Conservation (phyloP, 2,113 vertebrate genomes). For the Zapornia atra region DNA sequence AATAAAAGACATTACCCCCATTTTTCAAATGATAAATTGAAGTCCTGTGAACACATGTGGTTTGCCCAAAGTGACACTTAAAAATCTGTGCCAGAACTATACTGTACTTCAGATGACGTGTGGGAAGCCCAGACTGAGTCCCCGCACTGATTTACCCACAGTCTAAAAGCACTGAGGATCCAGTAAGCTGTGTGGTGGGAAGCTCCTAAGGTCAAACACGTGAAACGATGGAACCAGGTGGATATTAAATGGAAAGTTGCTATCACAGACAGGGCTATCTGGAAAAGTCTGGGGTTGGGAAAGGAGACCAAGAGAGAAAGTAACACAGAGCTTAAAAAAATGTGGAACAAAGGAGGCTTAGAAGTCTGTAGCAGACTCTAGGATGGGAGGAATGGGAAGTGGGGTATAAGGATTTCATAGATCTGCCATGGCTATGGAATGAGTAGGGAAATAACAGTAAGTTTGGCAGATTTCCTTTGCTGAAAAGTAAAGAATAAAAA, state of each 20-base stretch:
- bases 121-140: background rate
- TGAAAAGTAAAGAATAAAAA: background rate
- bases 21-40: background rate
- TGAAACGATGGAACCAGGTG: background rate
- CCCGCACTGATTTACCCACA: background rate
- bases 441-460: background rate
- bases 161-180: background rate
- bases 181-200: background rate
- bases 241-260: background rate
- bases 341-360: background rate
- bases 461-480: background rate
- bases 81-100: background rate
- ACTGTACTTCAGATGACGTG: rapidly evolving
- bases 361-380: background rate
- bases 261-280: background rate
- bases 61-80: background rate
- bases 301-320: background rate
- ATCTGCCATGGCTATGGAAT: background rate
- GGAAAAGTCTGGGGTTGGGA: background rate
- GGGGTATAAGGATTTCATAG: background rate
- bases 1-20: background rate
- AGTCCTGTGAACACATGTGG: background rate
- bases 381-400: background rate
- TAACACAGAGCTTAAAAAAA: background rate
- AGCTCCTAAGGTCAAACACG: background rate